Evolutionary conservation across 2,113 vertebrate genomes (phyloP), one percentile per base, ranked within the genome.

Genomic region (Melanocharis versteri): DNA sequence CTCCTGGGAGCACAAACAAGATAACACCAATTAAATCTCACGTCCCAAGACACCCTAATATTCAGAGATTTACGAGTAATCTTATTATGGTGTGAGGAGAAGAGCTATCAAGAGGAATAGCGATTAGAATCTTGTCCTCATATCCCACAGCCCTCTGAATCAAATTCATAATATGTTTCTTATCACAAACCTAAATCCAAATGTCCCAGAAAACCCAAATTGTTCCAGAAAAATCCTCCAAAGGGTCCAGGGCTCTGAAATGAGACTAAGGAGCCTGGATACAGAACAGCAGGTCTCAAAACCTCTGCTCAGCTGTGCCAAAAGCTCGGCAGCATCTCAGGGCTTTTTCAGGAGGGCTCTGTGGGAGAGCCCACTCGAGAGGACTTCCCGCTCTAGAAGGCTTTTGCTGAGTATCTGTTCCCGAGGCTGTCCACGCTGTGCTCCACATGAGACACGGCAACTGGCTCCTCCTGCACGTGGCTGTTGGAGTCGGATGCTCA

Each of bases 21-120:
- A 89, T 71, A 94, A 94, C 68, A 68, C 37, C 88, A 78, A 87
- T 88, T 81, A 95, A 80, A 92, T 44, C 56, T 92, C 77, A 22
- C 48, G 69, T 94, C 87, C 65, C 69, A 87, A 87, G 69, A 60
- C 60, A 81, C 9, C 11, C 47, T 47, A 71, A 93, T 60, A 58
- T 84, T 90, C 37, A 50, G 53, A 87, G 83, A 81, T 89, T 79
- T 92, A n/a, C 37, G 64, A 92, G 54, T 87, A 84, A 89, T 78
- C 83, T 80, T 87, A 54, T 61, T 90, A 81, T 31, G 92, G 40
- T 87, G 77, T 28, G 83, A 94, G 47, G 20, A 92, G n/a, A 87
- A 77, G 57, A 42, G 13, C 69, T 90, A 57, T 57, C 56, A 40
- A 79, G 69, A 92, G 17, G 22, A 83, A 88, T 80, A 88, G 56